phyloP scores from a whole-genome alignment of 2,113 vertebrate species.

The Diglossa brunneiventris region DNA sequence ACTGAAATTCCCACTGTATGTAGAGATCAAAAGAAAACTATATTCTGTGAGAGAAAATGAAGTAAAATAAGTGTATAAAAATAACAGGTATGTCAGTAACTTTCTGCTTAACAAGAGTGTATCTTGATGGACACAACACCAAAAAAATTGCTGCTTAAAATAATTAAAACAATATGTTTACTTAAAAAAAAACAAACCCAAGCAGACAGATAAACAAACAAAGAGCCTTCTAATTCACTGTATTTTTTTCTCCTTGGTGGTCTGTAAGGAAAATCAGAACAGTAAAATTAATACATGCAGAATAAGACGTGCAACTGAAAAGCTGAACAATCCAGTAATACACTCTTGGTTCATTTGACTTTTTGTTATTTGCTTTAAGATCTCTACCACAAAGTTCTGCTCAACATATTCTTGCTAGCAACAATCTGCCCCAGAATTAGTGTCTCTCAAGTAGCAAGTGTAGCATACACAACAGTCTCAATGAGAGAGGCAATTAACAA shows the following conservation, averaged over 20 bases:
- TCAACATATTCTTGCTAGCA: neutral
- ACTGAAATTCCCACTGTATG: neutral
- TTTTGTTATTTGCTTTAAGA: neutral
- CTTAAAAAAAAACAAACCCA: neutral
- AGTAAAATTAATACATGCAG: neutral
- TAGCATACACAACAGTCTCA: neutral
- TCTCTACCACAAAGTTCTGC: neutral
- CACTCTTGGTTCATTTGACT: neutral
- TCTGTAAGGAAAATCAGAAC: neutral
- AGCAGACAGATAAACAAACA: neutral
- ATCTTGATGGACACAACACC: neutral
- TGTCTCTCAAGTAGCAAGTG: slow-evolving; percentile 14
- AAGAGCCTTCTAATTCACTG: neutral
- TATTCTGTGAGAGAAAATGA: neutral
- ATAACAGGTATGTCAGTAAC: neutral
- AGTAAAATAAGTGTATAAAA: neutral
- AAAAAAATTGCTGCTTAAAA: neutral
- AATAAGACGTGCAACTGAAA: neutral
- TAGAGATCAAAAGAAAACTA: neutral
- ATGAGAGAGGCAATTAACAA: slow-evolving; percentile 47
- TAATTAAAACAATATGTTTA: neutral
- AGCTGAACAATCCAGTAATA: neutral
- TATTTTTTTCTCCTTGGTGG: neutral
- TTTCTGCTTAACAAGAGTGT: neutral
- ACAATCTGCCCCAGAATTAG: neutral